A percentile compares a stretch with the other conserved stretches of the same genome.
phyloP scores from a whole-genome alignment of 2,113 vertebrate species.

The Promerops cafer region DNA sequence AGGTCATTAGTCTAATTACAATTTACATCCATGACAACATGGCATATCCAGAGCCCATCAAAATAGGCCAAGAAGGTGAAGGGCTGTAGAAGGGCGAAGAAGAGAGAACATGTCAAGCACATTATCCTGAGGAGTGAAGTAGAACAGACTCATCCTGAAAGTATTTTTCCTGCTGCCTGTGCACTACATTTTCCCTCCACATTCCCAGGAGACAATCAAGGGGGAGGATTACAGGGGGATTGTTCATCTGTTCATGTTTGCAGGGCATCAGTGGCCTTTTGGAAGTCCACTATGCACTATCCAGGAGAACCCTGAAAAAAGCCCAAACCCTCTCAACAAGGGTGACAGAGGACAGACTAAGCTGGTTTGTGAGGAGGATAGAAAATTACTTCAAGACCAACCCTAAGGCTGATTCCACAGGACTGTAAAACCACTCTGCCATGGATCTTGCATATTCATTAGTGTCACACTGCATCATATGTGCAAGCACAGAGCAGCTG shows the following conservation, averaged over 20 bases:
- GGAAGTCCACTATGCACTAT: not conserved
- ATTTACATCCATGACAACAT: not conserved
- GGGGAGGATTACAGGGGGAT: fast-evolving
- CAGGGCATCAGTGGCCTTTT: fast-evolving
- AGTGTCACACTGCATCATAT: not conserved
- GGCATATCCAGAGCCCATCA: not conserved
- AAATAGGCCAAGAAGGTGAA: not conserved
- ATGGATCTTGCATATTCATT: not conserved
- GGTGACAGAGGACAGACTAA: not conserved
- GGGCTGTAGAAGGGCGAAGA: not conserved
- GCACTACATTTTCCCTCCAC: not conserved
- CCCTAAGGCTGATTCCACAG: not conserved
- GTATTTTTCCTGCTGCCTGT: not conserved
- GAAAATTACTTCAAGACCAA: not conserved
- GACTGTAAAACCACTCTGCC: not conserved
- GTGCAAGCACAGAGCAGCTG: not conserved
- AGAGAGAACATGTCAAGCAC: not conserved
- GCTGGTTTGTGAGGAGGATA: not conserved
- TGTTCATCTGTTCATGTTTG: not conserved
- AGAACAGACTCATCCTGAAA: not conserved
- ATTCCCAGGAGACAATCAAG: not conserved
- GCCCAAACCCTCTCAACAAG: not conserved
- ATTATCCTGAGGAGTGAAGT: not conserved
- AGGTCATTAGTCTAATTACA: not conserved
- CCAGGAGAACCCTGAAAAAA: not conserved